Percentiles rank a stretch among this genome's conserved stretches.
These are phyloP conservation scores for Tetraodon nigroviridis DNA, from an alignment of 2,113 vertebrate species.

Conservation along the genomic window DNA sequence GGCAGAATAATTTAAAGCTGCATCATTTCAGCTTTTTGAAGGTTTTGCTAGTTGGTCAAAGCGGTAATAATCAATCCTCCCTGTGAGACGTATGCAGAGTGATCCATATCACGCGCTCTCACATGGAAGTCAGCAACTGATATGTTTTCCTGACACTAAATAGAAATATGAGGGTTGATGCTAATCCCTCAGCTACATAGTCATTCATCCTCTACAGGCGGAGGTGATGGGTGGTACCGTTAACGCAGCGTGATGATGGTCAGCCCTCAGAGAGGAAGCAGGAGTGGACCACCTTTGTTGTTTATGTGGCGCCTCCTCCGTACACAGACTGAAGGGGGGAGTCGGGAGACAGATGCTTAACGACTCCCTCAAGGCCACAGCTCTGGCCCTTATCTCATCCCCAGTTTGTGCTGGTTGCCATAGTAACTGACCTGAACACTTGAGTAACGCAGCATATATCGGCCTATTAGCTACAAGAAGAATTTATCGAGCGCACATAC, in stretches of 20 bases:
- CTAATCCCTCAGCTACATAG: background rate
- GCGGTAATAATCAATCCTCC: background rate
- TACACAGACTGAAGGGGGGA: slow-evolving; percentile 54
- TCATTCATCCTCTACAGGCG: slow-evolving; percentile 20
- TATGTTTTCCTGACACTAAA: no score
- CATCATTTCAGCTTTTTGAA: slow-evolving; percentile 38
- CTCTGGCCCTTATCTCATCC: slow-evolving; percentile 75
- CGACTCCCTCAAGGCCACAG: slow-evolving; percentile 72
- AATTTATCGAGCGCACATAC: slow-evolving; percentile 45
- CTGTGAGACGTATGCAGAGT: no score
- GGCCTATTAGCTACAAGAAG: slow-evolving; percentile 51
- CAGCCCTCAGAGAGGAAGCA: slow-evolving; percentile 57
- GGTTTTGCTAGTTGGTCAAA: background rate
- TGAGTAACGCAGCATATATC: slow-evolving; percentile 55
- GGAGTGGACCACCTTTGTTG: slow-evolving; percentile 65
- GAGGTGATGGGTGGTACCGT: slow-evolving; percentile 57
- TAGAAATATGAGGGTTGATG: background rate
- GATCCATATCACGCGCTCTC: no score
- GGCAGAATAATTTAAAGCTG: slow-evolving; percentile 56
- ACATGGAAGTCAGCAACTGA: no score
- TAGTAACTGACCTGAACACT: slow-evolving; percentile 73
- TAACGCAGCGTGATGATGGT: slow-evolving; percentile 59
- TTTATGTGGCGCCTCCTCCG: slow-evolving; percentile 62
- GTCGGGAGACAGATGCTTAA: slow-evolving; percentile 78
- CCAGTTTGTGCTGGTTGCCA: slow-evolving; percentile 74